Conservation (phyloP, 2,888 invertebrate species). For the Bhutanitis thaidina region DNA sequence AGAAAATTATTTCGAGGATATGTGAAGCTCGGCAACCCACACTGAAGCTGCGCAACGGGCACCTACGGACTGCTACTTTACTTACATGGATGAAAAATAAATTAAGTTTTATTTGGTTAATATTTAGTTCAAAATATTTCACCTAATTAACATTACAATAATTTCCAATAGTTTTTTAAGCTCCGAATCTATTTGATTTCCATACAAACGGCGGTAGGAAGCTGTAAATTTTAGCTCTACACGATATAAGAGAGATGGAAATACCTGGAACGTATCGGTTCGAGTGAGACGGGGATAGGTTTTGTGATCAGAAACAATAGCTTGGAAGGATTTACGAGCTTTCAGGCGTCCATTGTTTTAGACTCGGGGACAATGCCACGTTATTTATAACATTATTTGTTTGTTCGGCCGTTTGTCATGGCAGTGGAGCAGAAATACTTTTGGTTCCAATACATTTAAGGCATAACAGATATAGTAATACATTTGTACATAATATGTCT, state of each 20-base stretch:
- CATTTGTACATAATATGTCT: too few relatives aligned
- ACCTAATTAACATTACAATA: conserved; percentile 4
- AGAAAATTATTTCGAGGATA: too few relatives aligned
- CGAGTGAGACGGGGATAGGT: conserved; percentile 2
- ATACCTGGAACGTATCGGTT: neutral
- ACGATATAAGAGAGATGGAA: neutral
- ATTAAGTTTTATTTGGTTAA: neutral
- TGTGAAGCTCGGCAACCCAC: too few relatives aligned
- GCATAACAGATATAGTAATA: too few relatives aligned
- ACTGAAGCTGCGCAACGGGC: too few relatives aligned
- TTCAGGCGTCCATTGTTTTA: conserved; percentile 13
- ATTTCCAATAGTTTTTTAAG: conserved; percentile 8
- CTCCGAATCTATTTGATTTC: conserved; percentile 7
- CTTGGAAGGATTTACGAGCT: conserved; percentile 15
- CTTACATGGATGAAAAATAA: too few relatives aligned
- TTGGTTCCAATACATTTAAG: neutral
- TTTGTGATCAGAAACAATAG: conserved; percentile 18
- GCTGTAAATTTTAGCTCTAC: conserved; percentile 10
- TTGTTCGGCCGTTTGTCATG: conserved; percentile 3
- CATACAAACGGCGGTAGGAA: conserved; percentile 17
- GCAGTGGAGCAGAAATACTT: neutral
- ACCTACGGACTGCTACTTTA: too few relatives aligned
- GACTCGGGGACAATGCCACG: neutral
- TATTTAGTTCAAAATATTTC: neutral
- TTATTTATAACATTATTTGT: conserved; percentile 16